Evolutionary conservation across 1,140 invertebrate species (phyloP), one percentile per base, ranked within the genome.

Genomic region (Drosophila persimilis): DNA sequence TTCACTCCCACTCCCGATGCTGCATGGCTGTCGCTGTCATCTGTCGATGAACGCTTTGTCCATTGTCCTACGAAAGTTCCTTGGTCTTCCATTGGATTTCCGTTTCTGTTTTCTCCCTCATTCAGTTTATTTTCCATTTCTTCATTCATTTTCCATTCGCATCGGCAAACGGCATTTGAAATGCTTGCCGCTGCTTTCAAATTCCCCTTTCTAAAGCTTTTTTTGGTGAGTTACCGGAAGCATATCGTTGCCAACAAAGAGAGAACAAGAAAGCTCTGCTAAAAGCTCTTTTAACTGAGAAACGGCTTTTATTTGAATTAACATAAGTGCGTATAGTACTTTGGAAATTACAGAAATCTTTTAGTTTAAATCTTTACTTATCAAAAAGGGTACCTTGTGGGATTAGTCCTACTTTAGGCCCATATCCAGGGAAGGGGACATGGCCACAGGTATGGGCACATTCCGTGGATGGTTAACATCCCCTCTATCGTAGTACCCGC

Each of bases 391-490:
- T 39, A 39, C 35, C 11, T 39, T 39, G 2, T 4, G 11, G 35
- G 35, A 4, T 5, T 3, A 1, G 2, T 59, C 11, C 17, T 69
- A 79, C 59, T 73, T 79, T 8, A 88, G 31, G 7, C 76, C 59
- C 50, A 88, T 52, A 5, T 90, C 88, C 24, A 90, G 20, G 2
- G 80, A 65, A 11, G 81, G 86, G 8, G 77, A 29, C 2, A 85
- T 44, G 11, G 81, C 69, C 43, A 90, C 51, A 2, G 84, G 84
- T 13, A 84, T 85, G 45, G 88, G 85, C 24, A 91, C 88, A 66
- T 90, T 89, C n/a, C 89, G 77, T 5, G 90, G 90, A 57, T 85
- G 85, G 44, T 81, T 86, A 3, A 86, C 24, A 63, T 91, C 90
- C 2, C 88, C 90, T 6, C 90, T 75, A 64, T 91, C 90, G 31